Evolutionary conservation across 2,113 vertebrate genomes (phyloP), one percentile per base, ranked within the genome.

Genomic region (Grus americana): DNA sequence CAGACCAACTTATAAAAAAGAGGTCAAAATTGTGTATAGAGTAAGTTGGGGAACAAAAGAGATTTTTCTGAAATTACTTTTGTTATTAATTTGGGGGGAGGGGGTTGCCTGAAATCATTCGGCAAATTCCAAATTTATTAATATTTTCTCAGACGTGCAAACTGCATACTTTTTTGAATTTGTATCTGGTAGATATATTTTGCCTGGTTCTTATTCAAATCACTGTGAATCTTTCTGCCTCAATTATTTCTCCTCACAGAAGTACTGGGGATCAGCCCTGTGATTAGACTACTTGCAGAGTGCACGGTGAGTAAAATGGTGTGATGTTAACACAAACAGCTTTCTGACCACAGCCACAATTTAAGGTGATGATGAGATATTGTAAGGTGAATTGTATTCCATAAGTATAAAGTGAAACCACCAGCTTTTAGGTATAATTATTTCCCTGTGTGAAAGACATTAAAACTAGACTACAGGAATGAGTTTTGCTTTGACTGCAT

Each of bases 371-470:
- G 78, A 71, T 70, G 78, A 92, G 78, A 76, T 54, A 88, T 9
- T 82, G 22, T 40, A 58, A 86, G 78, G 73, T 46, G 42, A 82
- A 58, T 70, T 55, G 16, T 73, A 36, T 81, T 76, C 26, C 15
- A 2, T 55, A 88, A 73, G 27, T 42, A 75, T 58, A 34, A 91
- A 81, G 40, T 34, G 49, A 75, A 89, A 89, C n/a, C 34, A 61
- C 49, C 57, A 58, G 71, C 47, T 95, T 94, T 89, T 70, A 82
- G n/a, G 16, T 83, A 36, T 73, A 91, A 83, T 86, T 91, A 91
- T 90, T 96, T 96, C 42, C 81, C 62, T 22, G 21, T 83, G 87
- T 58, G 78, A 86, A 83, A 90, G 29, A 12, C 40, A 52, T 88
- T 73, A 86, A 71, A 55, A 79, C 19, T 29, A 59, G 52, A 27